Base-by-base conservation (phyloP, 2,797 vertebrate species). In the Poeciliopsis infans region DNA sequence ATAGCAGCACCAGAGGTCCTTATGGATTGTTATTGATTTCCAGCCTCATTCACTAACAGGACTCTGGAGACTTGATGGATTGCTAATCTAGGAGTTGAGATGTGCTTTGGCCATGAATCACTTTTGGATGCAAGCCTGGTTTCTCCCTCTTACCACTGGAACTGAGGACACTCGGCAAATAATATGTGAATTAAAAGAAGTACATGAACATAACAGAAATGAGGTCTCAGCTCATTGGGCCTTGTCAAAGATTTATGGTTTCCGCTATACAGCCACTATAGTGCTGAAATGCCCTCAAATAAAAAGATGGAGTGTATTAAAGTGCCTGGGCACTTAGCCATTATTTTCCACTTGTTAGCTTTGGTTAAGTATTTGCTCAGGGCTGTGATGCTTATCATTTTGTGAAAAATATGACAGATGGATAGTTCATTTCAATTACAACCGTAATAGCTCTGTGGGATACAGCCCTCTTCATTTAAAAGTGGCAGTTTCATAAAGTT, bases 321-420 rank as follows among this genome's bases (percentile, higher is more conserved):
- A 93, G 90, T 79, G 92, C 76, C 80, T 7, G 72, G 81, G 89
- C 89, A 93, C 93, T 93, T 90, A 91, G 88, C 61, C 84, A 94
- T 94, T 93, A 94, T 94, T 95, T 95, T 93, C 91, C 89, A 92
- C 92, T 95, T 91, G 92, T 94, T 95, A 93, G 91, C 88, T 89
- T 89, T 88, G 61, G 83, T 93, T 92, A 92, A 93, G 92, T 86
- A 86, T 94, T 93, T 86, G 93, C 93, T 94, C 86, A 80, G 87
- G 93, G 94, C 92, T 80, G 86, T 70, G 81, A 75, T 71, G 89
- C 87, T 91, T 92, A 94, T 95, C 83, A 94, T 93, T 93, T 93
- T 84, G 88, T 88, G 86, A 83, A 90, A 91, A 94, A 94, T 90
- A 93, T 94, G 93, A 95, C 93, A 93, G 92, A 93, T 90, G 92